phyloP scores from a whole-genome alignment of 2,797 vertebrate species.

The Astyanax mexicanus region DNA sequence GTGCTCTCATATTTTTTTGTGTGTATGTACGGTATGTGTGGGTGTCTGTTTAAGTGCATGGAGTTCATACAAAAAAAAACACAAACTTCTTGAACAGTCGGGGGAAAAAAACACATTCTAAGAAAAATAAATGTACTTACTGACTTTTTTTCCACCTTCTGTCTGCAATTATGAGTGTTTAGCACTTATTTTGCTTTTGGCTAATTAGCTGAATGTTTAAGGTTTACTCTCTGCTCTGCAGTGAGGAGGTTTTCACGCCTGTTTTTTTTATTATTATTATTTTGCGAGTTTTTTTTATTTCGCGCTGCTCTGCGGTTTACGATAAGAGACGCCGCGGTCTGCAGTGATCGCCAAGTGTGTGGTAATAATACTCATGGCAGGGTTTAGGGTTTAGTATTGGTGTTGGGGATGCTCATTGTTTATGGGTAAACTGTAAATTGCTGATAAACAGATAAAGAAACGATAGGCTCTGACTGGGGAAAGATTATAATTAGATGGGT shows the following conservation, averaged over 20 bases:
- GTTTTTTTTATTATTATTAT: too few species aligned
- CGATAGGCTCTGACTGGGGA: constrained; percentile 52
- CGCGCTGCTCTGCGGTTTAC: neutral
- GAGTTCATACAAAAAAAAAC: neutral
- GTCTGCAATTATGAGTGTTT: neutral
- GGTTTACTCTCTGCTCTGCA: neutral
- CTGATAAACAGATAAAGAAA: constrained; percentile 67
- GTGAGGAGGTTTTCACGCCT: neutral
- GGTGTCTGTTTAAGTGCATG: too few species aligned
- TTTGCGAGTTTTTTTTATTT: neutral
- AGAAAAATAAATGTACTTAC: neutral
- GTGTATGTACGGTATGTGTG: too few species aligned
- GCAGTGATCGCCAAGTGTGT: too few species aligned
- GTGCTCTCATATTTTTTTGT: too few species aligned
- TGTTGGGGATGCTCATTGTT: constrained; percentile 54
- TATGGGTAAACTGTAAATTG: constrained; percentile 55
- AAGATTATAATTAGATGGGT: constrained; percentile 64
- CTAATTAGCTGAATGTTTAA: neutral
- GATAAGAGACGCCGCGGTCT: neutral
- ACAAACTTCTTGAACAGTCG: neutral
- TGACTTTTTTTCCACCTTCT: neutral
- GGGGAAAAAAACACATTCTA: neutral
- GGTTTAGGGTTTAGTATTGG: neutral
- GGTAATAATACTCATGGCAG: too few species aligned
- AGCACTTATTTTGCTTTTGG: neutral